Evolutionary conservation across 1,140 invertebrate genomes (phyloP).

Genomic region (Bombus waltoni): DNA sequence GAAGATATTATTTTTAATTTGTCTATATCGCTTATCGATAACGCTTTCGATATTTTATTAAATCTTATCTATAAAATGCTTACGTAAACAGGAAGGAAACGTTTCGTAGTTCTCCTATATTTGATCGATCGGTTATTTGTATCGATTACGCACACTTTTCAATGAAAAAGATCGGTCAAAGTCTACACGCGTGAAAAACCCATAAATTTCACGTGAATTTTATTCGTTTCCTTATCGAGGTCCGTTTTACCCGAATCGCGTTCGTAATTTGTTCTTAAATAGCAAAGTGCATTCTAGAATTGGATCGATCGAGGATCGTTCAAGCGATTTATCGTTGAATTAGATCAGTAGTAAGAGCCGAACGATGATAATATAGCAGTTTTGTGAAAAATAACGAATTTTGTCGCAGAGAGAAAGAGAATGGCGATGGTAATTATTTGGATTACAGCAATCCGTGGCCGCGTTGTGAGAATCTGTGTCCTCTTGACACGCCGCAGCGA

Average conservation of each 20-base stretch:
- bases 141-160: neutral
- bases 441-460: slow-evolving; percentile 2
- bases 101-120: neutral
- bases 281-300: neutral
- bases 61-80: neutral
- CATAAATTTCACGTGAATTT: neutral
- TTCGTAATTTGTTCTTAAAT: neutral
- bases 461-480: slow-evolving; percentile 12
- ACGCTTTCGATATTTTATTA: neutral
- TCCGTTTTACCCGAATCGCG: neutral
- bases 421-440: slow-evolving; percentile 22
- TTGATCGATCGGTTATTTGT: neutral
- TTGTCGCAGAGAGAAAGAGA: neutral
- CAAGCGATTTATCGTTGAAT: neutral
- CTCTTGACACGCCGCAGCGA: slow-evolving; percentile 11
- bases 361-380: neutral
- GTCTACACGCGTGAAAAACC: neutral
- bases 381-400: neutral
- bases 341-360: neutral
- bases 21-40: neutral
- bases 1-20: neutral
- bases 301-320: too few relatives aligned
- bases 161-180: neutral
- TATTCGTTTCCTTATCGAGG: neutral
- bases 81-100: neutral